These are phyloP conservation scores for Lobophora halterata DNA, from an alignment of 2,888 invertebrate genomes.

Conservation along the genomic window DNA sequence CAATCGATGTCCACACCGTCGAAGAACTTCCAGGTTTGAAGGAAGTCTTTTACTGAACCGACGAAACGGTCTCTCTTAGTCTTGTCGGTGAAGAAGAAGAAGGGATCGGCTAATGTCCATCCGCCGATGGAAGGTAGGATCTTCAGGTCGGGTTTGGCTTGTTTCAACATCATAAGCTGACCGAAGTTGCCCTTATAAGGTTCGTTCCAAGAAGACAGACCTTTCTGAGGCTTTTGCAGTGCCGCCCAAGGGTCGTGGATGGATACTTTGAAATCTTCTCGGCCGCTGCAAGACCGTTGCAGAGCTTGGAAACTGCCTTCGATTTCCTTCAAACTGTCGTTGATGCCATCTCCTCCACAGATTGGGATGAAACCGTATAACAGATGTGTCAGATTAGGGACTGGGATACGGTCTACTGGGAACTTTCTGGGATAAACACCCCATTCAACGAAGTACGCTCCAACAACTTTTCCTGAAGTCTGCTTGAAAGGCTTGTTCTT, in stretches of 20 bases:
- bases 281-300: constrained; percentile 71
- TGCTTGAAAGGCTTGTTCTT: constrained; percentile 73
- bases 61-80: constrained; percentile 66
- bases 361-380: constrained; percentile 74
- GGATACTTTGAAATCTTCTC: constrained; percentile 73
- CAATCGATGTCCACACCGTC: constrained; percentile 76
- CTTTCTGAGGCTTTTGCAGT: constrained; percentile 73
- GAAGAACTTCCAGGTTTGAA: constrained; percentile 75
- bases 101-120: constrained; percentile 74
- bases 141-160: constrained; percentile 68
- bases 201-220: constrained; percentile 71
- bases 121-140: constrained; percentile 72
- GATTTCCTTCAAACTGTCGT: constrained; percentile 75
- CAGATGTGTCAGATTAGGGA: constrained; percentile 71
- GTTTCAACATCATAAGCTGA: constrained; percentile 73
- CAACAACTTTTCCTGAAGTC: constrained; percentile 72
- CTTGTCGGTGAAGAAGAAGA: constrained; percentile 70
- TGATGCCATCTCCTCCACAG: constrained; percentile 74
- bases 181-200: constrained; percentile 77
- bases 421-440: constrained; percentile 74
- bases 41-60: constrained; percentile 69
- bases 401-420: constrained; percentile 67
- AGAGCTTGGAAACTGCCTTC: constrained; percentile 75
- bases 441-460: constrained; percentile 75
- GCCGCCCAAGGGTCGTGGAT: constrained; percentile 77